These are phyloP conservation scores for Takifugu ocellatus DNA, from an alignment of 2,797 vertebrate genomes.

Conservation along the genomic window DNA sequence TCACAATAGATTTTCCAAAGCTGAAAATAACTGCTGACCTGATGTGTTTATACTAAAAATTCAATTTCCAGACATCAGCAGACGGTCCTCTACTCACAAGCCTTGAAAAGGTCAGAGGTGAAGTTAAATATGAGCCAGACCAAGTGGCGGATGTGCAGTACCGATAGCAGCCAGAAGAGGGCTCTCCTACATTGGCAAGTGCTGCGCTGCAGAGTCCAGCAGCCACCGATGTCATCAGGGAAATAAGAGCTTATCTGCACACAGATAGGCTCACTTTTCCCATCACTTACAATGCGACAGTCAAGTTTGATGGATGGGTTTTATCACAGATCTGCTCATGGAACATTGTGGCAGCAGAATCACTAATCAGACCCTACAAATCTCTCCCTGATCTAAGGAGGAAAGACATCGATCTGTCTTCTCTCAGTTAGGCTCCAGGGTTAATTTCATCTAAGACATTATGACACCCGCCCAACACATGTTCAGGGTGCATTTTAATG, in stretches of 20 bases:
- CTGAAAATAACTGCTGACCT: no score
- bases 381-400: slow-evolving; percentile 42
- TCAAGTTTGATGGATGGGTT: slow-evolving; percentile 59
- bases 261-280: slow-evolving; percentile 33
- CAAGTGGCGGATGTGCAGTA: slow-evolving; percentile 1
- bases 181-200: slow-evolving; percentile 55
- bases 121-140: background rate
- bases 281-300: slow-evolving; percentile 47
- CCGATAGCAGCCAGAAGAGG: slow-evolving; percentile 64
- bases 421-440: no score
- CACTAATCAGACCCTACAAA: slow-evolving; percentile 42
- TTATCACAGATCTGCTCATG: slow-evolving; percentile 51
- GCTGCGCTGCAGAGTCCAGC: background rate
- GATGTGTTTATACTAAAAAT: no score
- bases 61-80: no score
- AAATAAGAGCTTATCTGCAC: slow-evolving; percentile 41
- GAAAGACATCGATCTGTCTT: no score
- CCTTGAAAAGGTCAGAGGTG: background rate
- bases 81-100: no score
- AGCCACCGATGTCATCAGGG: slow-evolving; percentile 13
- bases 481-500: background rate
- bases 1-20: no score
- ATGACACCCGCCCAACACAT: no score
- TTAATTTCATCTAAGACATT: no score
- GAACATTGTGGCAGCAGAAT: slow-evolving; percentile 38